Evolutionary conservation across 2,888 invertebrate genomes (phyloP), one percentile per base, ranked within the genome.

Genomic region (Timandra comae): DNA sequence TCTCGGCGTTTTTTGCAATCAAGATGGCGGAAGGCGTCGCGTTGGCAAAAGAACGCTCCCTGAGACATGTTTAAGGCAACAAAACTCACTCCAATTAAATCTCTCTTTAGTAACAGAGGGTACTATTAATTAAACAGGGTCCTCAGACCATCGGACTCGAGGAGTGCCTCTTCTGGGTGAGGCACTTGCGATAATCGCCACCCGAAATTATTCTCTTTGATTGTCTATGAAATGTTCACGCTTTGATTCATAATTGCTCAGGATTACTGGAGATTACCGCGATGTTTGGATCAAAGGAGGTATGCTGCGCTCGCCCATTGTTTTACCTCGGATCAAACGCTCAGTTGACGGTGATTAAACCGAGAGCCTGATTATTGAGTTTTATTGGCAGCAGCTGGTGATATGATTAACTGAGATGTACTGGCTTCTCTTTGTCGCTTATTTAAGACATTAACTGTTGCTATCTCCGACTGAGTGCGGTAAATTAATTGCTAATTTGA

Each of bases 131-230:
- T 78, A 79, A 74, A 72, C 56, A 54, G 51, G 59, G 59, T 59
- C 49, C 63, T 68, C 57, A 56, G 65, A 16, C 50, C 47, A 24
- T 29, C 42, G 24, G 24, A 11, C 35, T 38, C 29, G 30, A 39
- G 38, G 25, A 28, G 25, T 28, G 51, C 55, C 63, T 54, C 61
- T 57, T 46, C 52, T 52, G 52, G 43, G 48, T 16, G 20, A 41
- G 45, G 41, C 65, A 57, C 76, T 76, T 51, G 58, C 69, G 64
- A 75, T 79, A 78, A 81, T 78, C 75, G 70, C 55, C 53, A 68
- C 61, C 61, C 62, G 63, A 70, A 74, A 76, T 77, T 74, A 72
- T 72, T 69, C 71, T 63, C 73, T 76, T 72, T 72, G 70, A 72
- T 67, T 75, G 67, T 71, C 69, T 71, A 69, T 63, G 65, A 61